These are phyloP conservation scores for Semaprochilodus insignis DNA, from an alignment of 2,797 vertebrate species.

Conservation along the genomic window DNA sequence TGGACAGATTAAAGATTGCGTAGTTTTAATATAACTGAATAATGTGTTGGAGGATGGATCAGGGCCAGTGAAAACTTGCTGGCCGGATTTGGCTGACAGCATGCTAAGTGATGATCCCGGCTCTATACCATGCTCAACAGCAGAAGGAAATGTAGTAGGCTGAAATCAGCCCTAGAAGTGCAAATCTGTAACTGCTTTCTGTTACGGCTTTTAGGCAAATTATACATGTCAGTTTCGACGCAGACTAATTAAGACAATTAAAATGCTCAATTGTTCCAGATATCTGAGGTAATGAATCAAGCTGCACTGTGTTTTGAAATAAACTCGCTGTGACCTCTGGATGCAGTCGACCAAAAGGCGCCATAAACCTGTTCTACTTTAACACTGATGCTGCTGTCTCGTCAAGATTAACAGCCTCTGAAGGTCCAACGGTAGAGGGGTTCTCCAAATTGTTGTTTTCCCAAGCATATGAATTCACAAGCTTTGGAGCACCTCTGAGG, in stretches of 20 bases:
- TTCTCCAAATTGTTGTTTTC: slow-evolving; percentile 9
- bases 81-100: background rate
- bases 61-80: background rate
- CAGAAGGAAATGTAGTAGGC: background rate
- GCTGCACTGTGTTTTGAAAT: background rate
- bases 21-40: background rate
- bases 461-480: background rate
- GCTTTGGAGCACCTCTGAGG: background rate
- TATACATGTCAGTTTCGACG: background rate
- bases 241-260: background rate
- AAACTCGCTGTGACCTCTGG: background rate
- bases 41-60: background rate
- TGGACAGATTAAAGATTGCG: background rate
- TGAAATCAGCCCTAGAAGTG: background rate
- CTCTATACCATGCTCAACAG: background rate
- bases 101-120: background rate
- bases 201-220: background rate
- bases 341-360: background rate
- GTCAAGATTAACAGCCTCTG: background rate
- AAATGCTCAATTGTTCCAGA: background rate
- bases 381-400: background rate
- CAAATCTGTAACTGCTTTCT: background rate
- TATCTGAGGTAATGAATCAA: background rate
- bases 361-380: background rate
- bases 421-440: background rate